phyloP scores from a whole-genome alignment of 1,140 invertebrate genomes.

The Drosophila triauraria region DNA sequence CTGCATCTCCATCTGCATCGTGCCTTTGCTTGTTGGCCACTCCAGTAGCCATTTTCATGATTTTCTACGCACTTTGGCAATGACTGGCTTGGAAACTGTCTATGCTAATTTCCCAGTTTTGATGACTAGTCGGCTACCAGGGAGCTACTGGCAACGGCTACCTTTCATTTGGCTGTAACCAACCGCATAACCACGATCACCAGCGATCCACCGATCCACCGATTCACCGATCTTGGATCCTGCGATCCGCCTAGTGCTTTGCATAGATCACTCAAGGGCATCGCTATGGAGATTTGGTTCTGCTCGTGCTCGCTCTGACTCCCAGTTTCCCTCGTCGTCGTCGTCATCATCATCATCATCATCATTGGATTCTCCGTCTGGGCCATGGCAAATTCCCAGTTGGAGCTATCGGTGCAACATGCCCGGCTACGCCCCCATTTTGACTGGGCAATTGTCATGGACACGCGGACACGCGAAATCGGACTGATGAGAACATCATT shows the following conservation, averaged over 20 bases:
- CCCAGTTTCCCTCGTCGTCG: conserved; percentile 14
- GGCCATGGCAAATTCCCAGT: conserved; percentile 63
- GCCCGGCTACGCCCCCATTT: conserved; percentile 61
- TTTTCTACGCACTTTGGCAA: conserved; percentile 81
- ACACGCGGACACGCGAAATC: conserved; percentile 33
- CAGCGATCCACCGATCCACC: conserved; percentile 27
- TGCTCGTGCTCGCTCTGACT: conserved; percentile 45
- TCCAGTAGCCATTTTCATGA: conserved; percentile 81
- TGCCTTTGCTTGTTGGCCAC: conserved; percentile 34
- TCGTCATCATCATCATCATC: neutral
- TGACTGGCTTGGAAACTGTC: conserved; percentile 68
- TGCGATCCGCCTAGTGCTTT: conserved; percentile 47
- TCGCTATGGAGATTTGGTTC: conserved; percentile 56
- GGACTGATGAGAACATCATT: conserved; percentile 40
- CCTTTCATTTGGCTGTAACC: conserved; percentile 60
- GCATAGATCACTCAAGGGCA: conserved; percentile 75
- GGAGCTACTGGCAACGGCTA: conserved; percentile 64
- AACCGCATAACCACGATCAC: conserved; percentile 64
- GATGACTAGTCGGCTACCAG: conserved; percentile 69
- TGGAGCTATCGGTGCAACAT: conserved; percentile 44
- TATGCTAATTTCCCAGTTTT: conserved; percentile 74
- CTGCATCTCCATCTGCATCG: conserved; percentile 19
- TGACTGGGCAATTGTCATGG: conserved; percentile 65
- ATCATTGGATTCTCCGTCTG: conserved; percentile 29
- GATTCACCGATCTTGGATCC: conserved; percentile 13